phyloP scores from a whole-genome alignment of 2,888 invertebrate species.

The Sinelater perroti region DNA sequence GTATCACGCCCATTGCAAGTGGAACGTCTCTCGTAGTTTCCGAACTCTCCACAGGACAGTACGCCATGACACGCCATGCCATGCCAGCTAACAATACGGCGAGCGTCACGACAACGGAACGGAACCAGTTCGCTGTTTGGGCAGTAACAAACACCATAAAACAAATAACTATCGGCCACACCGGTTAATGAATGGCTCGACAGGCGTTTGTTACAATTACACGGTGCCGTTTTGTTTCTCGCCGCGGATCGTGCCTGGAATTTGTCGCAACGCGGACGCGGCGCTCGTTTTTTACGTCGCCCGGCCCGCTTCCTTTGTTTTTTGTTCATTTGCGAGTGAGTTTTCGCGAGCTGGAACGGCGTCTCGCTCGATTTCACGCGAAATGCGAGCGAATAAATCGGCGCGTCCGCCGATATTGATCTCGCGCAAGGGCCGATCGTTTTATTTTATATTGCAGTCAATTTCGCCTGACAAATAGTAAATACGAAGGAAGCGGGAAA shows the following conservation, averaged over 20 bases:
- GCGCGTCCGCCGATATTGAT: slow-evolving; percentile 37
- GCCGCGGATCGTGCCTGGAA: slow-evolving; percentile 32
- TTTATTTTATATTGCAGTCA: slow-evolving; percentile 56
- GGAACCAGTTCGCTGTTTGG: slow-evolving; percentile 35
- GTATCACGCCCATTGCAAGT: too few relatives aligned
- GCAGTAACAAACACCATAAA: slow-evolving; percentile 35
- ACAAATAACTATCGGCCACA: slow-evolving; percentile 36
- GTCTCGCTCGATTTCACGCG: slow-evolving; percentile 23
- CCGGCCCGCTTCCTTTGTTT: background rate
- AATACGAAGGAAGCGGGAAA: slow-evolving; percentile 50
- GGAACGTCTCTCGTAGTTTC: background rate
- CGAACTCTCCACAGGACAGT: background rate
- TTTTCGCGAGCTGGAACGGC: background rate
- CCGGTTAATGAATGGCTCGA: slow-evolving; percentile 36
- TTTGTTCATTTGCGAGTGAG: background rate
- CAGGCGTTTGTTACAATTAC: slow-evolving; percentile 38
- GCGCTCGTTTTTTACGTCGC: slow-evolving; percentile 13
- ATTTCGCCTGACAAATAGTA: slow-evolving; percentile 54
- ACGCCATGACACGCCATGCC: background rate
- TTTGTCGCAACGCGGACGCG: slow-evolving; percentile 31
- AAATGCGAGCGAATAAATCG: slow-evolving; percentile 30
- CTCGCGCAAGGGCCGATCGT: slow-evolving; percentile 52
- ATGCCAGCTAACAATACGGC: slow-evolving; percentile 20
- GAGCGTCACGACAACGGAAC: slow-evolving; percentile 23
- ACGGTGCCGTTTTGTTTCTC: slow-evolving; percentile 36